phyloP scores from a whole-genome alignment of 30 jellyfish, hydroid and myxozoan species.

The Hydra vulgaris region DNA sequence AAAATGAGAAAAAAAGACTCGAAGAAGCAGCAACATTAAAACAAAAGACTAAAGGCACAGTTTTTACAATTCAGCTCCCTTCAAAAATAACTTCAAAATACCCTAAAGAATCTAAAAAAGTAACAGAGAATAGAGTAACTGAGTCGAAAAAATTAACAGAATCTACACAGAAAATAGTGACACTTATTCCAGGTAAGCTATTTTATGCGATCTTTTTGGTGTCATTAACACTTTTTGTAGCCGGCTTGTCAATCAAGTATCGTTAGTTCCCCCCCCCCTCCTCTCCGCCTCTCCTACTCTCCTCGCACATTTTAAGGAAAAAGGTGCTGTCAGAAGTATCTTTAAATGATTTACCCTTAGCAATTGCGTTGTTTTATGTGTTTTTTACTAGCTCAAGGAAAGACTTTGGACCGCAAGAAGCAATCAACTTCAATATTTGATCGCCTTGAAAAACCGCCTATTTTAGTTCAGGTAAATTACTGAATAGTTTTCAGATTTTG shows the following conservation, averaged over 20 bases:
- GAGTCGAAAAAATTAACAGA: not conserved
- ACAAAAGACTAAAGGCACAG: not conserved
- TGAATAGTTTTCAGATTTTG: too few species aligned
- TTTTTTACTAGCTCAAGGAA: not conserved
- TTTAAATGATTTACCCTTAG: too few species aligned
- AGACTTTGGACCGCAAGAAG: conserved; percentile 1
- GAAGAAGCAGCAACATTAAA: not conserved
- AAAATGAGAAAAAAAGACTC: not conserved
- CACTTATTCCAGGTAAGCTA: not conserved
- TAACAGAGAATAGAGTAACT: not conserved
- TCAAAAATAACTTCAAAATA: not conserved
- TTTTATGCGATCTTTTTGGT: not conserved
- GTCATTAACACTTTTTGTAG: too few species aligned
- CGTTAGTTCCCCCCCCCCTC: too few species aligned
- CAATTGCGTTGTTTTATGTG: too few species aligned
- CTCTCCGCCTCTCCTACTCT: too few species aligned
- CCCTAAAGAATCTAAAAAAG: not conserved
- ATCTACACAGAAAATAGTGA: not conserved
- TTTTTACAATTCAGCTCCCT: conserved; percentile 4
- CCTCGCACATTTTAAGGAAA: too few species aligned
- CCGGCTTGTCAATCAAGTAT: too few species aligned
- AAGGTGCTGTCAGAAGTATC: too few species aligned
- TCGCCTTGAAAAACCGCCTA: not conserved
- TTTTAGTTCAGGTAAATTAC: not conserved
- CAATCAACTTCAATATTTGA: conserved; percentile 3